These are phyloP conservation scores for Protobothrops mucrosquamatus DNA, from an alignment of 2,113 vertebrate species.

Conservation along the genomic window DNA sequence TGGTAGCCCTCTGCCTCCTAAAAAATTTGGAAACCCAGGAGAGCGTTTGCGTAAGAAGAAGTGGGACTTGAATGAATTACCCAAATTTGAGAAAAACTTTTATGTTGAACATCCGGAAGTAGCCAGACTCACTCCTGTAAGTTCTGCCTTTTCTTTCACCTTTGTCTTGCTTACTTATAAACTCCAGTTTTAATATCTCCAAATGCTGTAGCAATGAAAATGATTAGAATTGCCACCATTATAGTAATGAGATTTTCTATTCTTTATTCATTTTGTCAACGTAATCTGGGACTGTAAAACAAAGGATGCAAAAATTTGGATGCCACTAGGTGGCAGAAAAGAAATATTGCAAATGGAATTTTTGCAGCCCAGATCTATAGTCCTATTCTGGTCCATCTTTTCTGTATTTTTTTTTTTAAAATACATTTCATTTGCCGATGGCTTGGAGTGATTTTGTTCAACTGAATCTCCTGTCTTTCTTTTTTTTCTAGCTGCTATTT, in stretches of 20 bases:
- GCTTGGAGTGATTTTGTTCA: not conserved
- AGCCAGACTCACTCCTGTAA: constrained; percentile 83
- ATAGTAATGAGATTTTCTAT: not conserved
- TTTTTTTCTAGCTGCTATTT: not conserved
- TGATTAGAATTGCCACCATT: not conserved
- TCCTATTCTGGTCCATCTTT: not conserved
- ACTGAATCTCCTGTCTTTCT: not conserved
- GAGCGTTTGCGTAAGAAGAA: constrained; percentile 94
- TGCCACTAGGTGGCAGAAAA: not conserved
- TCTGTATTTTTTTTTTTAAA: not conserved
- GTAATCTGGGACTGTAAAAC: not conserved
- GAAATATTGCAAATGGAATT: not conserved
- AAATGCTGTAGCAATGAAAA: not conserved
- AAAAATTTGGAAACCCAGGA: constrained; percentile 94
- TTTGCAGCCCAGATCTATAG: not conserved
- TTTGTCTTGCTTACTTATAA: not conserved
- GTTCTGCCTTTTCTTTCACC: constrained; percentile 28
- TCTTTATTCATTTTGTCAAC: not conserved
- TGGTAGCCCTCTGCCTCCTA: constrained; percentile 80
- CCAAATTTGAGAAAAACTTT: constrained; percentile 99
- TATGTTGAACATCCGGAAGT: constrained; percentile 90
- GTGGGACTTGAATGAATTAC: constrained; percentile 93
- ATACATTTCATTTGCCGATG: not conserved
- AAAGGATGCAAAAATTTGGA: not conserved
- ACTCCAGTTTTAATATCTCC: constrained; percentile 12